These are phyloP conservation scores for Adineta ricciae DNA, from an alignment of 2,888 invertebrate species.

Conservation along the genomic window DNA sequence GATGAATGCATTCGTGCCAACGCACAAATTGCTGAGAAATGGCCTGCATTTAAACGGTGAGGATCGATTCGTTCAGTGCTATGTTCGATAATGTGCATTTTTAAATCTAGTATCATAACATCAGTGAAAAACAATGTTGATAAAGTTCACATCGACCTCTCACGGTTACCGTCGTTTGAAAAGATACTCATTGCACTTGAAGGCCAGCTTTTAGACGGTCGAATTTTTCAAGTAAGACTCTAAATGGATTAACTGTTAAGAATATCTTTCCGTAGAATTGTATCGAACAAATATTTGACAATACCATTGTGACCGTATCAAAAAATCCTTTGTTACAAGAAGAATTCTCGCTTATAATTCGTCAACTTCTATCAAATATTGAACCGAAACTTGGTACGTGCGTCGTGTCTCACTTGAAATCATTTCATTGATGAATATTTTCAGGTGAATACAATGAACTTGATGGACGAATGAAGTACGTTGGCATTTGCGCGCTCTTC, in stretches of 20 bases:
- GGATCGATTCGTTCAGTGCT: background rate
- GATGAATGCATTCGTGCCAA: conserved; percentile 60
- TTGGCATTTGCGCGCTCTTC: conserved; percentile 49
- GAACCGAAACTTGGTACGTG: conserved; percentile 43
- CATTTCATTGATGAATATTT: conserved; percentile 23
- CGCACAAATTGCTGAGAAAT: conserved; percentile 59
- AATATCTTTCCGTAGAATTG: conserved; percentile 34
- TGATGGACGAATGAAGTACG: conserved; percentile 46
- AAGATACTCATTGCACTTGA: conserved; percentile 64
- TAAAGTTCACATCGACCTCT: conserved; percentile 57
- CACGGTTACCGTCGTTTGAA: conserved; percentile 61
- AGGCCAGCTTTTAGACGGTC: conserved; percentile 59
- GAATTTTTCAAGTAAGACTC: conserved; percentile 60
- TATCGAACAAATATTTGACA: conserved; percentile 50
- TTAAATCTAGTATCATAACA: conserved; percentile 55
- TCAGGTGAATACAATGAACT: conserved; percentile 45
- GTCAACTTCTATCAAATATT: conserved; percentile 52
- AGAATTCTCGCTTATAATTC: conserved; percentile 62
- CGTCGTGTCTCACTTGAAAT: background rate
- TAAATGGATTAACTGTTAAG: conserved; percentile 35
- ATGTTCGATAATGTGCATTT: background rate
- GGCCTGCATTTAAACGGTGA: conserved; percentile 65
- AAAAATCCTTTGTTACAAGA: conserved; percentile 53
- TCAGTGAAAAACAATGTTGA: conserved; percentile 60
- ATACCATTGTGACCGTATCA: conserved; percentile 44